Conservation (phyloP, 2,797 vertebrate species). For the Hyperoplus immaculatus region DNA sequence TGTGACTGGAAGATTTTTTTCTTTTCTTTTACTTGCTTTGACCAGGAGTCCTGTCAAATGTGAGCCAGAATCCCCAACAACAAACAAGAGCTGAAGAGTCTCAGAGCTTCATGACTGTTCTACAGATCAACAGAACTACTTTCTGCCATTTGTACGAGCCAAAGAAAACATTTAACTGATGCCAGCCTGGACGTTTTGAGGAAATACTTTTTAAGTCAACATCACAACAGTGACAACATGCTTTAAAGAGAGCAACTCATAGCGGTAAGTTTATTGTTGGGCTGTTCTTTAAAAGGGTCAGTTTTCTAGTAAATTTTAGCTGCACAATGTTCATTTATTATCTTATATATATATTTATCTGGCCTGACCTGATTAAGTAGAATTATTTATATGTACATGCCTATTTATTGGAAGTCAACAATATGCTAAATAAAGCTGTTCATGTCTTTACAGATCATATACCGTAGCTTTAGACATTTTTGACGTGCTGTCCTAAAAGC, state of each 20-base stretch:
- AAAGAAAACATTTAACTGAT: slow-evolving; percentile 31
- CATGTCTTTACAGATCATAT: no score
- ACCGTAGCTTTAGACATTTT: no score
- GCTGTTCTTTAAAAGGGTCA: not conserved
- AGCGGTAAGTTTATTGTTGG: slow-evolving; percentile 52
- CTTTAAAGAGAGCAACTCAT: slow-evolving; percentile 24
- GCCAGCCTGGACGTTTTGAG: slow-evolving; percentile 26
- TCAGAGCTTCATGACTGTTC: slow-evolving; percentile 2
- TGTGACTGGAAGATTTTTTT: slow-evolving; percentile 21
- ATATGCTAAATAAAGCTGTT: not conserved
- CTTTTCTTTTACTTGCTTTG: not conserved
- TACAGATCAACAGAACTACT: not conserved
- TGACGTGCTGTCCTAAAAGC: not conserved
- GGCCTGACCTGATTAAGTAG: not conserved
- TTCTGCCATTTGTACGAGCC: not conserved
- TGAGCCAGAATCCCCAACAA: not conserved
- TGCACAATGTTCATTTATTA: not conserved
- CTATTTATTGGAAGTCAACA: not conserved
- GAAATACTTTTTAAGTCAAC: slow-evolving; percentile 21
- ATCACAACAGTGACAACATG: slow-evolving; percentile 4
- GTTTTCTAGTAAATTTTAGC: not conserved
- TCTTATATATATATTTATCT: not conserved
- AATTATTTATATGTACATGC: not conserved
- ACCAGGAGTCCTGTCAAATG: slow-evolving; percentile 2
- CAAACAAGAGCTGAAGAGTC: slow-evolving; percentile 11